Conservation (phyloP, 2,888 invertebrate species). For the Gnatocerus cornutus region DNA sequence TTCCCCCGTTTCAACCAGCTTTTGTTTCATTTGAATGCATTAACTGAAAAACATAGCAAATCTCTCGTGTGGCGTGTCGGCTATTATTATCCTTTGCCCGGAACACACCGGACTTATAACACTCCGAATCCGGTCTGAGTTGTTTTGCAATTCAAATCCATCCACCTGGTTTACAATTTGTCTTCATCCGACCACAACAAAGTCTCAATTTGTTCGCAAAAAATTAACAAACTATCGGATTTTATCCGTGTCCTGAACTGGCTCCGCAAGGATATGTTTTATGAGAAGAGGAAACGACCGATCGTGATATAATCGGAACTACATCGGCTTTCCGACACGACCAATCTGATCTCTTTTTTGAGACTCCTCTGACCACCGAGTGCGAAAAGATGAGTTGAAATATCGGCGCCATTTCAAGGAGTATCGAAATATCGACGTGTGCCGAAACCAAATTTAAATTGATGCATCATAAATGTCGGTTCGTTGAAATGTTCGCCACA, state of each 20-base stretch:
- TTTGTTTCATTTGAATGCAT: constrained; percentile 48
- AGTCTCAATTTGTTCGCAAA: constrained; percentile 21
- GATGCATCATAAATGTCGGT: constrained; percentile 46
- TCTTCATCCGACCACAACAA: constrained; percentile 27
- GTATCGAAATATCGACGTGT: constrained; percentile 41
- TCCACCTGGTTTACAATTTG: constrained; percentile 39
- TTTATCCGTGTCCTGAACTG: constrained; percentile 9
- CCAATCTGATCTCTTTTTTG: constrained; percentile 28
- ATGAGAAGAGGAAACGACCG: constrained; percentile 44
- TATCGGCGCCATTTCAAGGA: constrained; percentile 24
- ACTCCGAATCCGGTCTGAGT: constrained; percentile 38
- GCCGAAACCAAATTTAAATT: constrained; percentile 43
- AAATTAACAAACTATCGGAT: constrained; percentile 20
- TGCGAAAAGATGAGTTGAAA: constrained; percentile 21
- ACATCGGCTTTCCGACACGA: constrained; percentile 21
- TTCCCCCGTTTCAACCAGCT: constrained; percentile 14
- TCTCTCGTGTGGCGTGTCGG: constrained; percentile 42
- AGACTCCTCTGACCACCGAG: constrained; percentile 9
- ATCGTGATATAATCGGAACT: constrained; percentile 46
- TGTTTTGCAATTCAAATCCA: constrained; percentile 43
- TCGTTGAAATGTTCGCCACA: constrained; percentile 26
- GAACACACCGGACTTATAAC: constrained; percentile 41
- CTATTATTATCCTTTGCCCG: constrained; percentile 44
- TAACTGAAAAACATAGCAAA: constrained; percentile 45
- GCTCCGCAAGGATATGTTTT: constrained; percentile 43